Evolutionary conservation across 2,888 invertebrate genomes (phyloP).

Genomic region (Watsonalla binaria): DNA sequence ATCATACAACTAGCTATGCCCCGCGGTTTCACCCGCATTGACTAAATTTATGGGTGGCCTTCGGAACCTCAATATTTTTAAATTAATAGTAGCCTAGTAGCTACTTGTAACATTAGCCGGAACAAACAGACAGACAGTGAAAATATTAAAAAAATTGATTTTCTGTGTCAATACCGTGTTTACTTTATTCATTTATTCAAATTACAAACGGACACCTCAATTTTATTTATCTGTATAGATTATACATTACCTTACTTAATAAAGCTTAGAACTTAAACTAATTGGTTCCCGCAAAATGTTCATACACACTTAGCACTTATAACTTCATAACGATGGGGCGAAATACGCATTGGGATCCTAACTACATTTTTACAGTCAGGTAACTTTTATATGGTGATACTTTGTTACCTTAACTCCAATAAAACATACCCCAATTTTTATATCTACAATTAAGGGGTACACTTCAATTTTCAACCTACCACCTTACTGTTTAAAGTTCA

Average conservation of each 20-base stretch:
- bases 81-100: no score
- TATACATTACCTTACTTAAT: not conserved
- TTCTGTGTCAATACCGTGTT: no score
- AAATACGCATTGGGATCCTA: not conserved
- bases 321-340: not conserved
- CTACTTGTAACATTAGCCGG: no score
- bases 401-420: not conserved
- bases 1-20: no score
- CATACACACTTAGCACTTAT: not conserved
- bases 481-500: not conserved
- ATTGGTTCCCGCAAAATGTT: not conserved
- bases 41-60: no score
- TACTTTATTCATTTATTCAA: no score
- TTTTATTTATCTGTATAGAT: no score
- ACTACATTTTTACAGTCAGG: constrained; percentile 1
- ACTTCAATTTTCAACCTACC: not conserved
- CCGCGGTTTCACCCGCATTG: no score
- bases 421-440: constrained; percentile 1
- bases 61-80: no score
- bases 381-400: constrained; percentile 2
- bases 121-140: no score
- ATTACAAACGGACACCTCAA: no score
- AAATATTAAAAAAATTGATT: no score
- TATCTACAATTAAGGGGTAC: not conserved
- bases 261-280: not conserved